Evolutionary conservation across 1,140 invertebrate genomes (phyloP), one percentile per base, ranked within the genome.

Genomic region (Drosophila pruinosa): DNA sequence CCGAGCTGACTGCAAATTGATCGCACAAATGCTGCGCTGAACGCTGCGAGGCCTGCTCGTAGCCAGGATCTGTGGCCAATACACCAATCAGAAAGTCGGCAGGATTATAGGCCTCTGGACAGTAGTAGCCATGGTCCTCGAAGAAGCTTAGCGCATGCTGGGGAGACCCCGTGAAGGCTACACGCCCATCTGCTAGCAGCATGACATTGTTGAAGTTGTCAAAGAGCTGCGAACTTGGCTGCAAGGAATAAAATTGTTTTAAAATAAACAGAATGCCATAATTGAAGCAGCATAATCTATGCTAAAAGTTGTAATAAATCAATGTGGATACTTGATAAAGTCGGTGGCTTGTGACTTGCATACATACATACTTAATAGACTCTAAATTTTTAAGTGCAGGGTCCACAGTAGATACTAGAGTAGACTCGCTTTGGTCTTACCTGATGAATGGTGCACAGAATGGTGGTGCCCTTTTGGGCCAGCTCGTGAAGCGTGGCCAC

Each of bases 361-460:
- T n/a, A n/a, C n/a, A n/a, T n/a, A n/a, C n/a, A n/a, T n/a, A n/a
- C n/a, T n/a, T n/a, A n/a, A n/a, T n/a, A n/a, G n/a, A n/a, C n/a
- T n/a, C n/a, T n/a, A n/a, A n/a, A n/a, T n/a, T n/a, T n/a, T n/a
- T n/a, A n/a, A n/a, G n/a, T n/a, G n/a, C n/a, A n/a, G n/a, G n/a
- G n/a, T n/a, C n/a, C n/a, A n/a, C n/a, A n/a, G n/a, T n/a, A n/a
- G n/a, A n/a, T n/a, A n/a, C n/a, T n/a, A n/a, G n/a, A n/a, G n/a
- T n/a, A n/a, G n/a, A n/a, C n/a, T 2, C 8, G 0, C 2, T 5
- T 8, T 21, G 7, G 5, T 5, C 7, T 14, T 21, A 57, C 68
- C 91, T 99, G 98, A 92, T 99, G 98, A 74, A 99, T 99, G 8
- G 98, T 99, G 85, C 97, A 98, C 15, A 99, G 92, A 2, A 99